phyloP scores from a whole-genome alignment of 2,797 vertebrate species.

The Catamblyrhynchus diadema region DNA sequence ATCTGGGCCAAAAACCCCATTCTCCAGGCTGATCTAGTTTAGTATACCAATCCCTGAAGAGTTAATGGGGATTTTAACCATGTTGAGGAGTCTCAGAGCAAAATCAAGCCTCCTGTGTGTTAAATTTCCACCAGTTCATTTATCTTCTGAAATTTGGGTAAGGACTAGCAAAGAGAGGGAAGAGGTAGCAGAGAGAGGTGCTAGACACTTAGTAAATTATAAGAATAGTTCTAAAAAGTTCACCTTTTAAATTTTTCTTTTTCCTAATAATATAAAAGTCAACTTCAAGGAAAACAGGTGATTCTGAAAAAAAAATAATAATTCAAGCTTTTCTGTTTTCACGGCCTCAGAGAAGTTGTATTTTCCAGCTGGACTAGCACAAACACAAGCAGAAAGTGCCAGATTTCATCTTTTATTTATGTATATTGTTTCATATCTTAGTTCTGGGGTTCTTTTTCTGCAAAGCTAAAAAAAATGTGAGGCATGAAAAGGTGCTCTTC shows the following conservation, averaged over 20 bases:
- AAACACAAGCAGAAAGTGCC: slow-evolving; percentile 3
- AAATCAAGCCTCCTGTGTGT: not conserved
- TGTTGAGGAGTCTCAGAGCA: not conserved
- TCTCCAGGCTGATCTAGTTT: not conserved
- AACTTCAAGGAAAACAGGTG: not conserved
- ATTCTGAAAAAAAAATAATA: not conserved
- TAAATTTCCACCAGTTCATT: not conserved
- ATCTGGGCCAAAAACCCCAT: not conserved
- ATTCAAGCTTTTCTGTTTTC: not conserved
- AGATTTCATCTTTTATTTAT: slow-evolving; percentile 34
- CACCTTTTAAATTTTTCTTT: not conserved
- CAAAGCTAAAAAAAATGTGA: not conserved
- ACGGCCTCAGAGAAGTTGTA: not conserved
- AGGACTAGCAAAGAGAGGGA: not conserved
- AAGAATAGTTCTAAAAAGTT: not conserved
- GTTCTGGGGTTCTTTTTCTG: not conserved
- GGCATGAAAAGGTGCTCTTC: not conserved
- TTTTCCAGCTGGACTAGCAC: slow-evolving; percentile 16
- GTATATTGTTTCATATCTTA: not conserved
- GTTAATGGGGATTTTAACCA: not conserved
- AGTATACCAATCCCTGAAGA: not conserved
- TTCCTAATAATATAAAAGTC: not conserved
- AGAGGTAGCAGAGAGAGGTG: not conserved
- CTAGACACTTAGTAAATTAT: not conserved
- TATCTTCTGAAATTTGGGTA: not conserved